phyloP scores from a whole-genome alignment of 2,113 vertebrate genomes.

The Lanius ludovicianus region DNA sequence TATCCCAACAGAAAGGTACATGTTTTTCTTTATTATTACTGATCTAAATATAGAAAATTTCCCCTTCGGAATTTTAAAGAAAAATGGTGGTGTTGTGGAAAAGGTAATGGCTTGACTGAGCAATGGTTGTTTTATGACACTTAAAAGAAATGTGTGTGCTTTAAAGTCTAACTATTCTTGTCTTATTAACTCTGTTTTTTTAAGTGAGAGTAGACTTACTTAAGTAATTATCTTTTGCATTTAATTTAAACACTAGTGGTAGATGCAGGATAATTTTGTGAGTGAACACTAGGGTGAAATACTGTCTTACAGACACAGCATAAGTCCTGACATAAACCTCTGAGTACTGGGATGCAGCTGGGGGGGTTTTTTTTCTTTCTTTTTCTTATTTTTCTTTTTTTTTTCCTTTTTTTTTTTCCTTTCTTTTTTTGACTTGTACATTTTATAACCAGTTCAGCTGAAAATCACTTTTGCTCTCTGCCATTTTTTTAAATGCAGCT shows the following conservation, averaged over 20 bases:
- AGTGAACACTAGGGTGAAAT: not conserved
- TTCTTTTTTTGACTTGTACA: not conserved
- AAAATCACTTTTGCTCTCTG: not conserved
- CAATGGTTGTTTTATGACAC: constrained; percentile 83
- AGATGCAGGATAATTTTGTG: constrained; percentile 18
- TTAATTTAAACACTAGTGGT: not conserved
- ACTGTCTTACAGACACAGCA: not conserved
- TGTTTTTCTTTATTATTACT: constrained; percentile 99
- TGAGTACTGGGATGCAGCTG: not conserved
- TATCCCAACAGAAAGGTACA: constrained; percentile 99
- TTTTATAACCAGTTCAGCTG: constrained; percentile 20
- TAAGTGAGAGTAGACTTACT: not conserved
- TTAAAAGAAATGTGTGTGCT: constrained; percentile 29
- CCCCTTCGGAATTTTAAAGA: constrained; percentile 88
- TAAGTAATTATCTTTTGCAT: not conserved
- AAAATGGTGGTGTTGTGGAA: constrained; percentile 83
- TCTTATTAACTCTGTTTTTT: not conserved
- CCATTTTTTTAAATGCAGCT: not conserved
- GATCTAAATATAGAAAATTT: constrained; percentile 96
- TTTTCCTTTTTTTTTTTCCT: fast-evolving
- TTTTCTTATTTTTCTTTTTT: too few relatives aligned
- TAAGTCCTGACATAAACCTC: not conserved
- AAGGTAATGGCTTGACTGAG: constrained; percentile 92
- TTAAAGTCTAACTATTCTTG: not conserved
- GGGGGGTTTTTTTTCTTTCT: not conserved